These are phyloP conservation scores for Mythimna albipuncta DNA, from an alignment of 2,888 invertebrate genomes.

Conservation along the genomic window DNA sequence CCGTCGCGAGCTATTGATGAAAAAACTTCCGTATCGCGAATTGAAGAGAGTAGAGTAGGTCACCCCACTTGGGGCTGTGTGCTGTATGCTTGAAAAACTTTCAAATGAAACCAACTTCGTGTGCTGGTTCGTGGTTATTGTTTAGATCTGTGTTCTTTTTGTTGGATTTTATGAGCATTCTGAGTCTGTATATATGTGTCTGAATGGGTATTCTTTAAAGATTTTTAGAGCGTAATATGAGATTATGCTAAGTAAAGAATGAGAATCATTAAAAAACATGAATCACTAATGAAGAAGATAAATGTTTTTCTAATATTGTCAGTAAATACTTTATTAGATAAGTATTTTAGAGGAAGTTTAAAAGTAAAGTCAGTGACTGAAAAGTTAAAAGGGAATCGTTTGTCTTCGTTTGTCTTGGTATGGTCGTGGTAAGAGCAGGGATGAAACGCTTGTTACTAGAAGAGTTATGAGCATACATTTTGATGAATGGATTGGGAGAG, in stretches of 20 bases:
- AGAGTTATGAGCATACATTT: too few relatives aligned
- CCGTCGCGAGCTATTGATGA: slow-evolving; percentile 59
- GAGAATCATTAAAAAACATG: not conserved
- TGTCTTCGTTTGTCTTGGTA: too few relatives aligned
- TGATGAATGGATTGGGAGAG: too few relatives aligned
- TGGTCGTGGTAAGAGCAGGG: too few relatives aligned
- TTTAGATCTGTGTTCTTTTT: slow-evolving; percentile 43
- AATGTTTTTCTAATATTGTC: too few relatives aligned
- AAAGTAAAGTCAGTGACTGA: too few relatives aligned
- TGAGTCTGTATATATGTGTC: not conserved
- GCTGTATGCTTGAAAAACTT: slow-evolving; percentile 60
- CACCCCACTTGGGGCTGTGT: slow-evolving; percentile 57
- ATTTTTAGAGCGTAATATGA: too few relatives aligned
- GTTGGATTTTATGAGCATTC: slow-evolving; percentile 9
- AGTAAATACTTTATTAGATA: too few relatives aligned
- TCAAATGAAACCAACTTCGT: slow-evolving; percentile 60
- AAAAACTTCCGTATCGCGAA: slow-evolving; percentile 61
- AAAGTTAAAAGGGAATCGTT: too few relatives aligned
- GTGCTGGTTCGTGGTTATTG: slow-evolving; percentile 43
- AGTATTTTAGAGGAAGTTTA: too few relatives aligned
- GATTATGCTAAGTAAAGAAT: too few relatives aligned
- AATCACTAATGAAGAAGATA: not conserved
- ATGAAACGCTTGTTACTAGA: too few relatives aligned
- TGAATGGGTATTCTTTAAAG: not conserved
- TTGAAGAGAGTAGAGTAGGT: slow-evolving; percentile 62